These are phyloP conservation scores for Drosophila vallismaia DNA, from an alignment of 2,888 invertebrate species.

Conservation along the genomic window DNA sequence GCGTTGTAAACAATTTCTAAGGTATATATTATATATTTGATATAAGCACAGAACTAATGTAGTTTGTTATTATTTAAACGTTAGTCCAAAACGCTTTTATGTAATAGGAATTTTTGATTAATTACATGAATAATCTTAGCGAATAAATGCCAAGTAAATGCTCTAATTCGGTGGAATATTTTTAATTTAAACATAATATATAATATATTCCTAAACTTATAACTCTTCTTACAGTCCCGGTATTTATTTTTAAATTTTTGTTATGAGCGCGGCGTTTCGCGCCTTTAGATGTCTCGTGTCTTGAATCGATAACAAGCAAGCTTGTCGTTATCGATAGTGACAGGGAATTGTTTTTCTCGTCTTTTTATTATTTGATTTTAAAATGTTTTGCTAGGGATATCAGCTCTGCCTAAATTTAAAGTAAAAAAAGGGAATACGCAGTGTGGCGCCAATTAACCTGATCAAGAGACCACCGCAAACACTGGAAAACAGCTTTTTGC, in stretches of 20 bases:
- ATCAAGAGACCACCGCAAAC: neutral
- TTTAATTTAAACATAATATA: too few relatives aligned
- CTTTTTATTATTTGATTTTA: neutral
- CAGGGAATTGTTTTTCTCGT: neutral
- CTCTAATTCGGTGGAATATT: constrained; percentile 5
- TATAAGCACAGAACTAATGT: constrained; percentile 44
- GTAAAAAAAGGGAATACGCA: neutral
- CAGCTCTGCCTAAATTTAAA: neutral
- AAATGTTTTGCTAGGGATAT: neutral
- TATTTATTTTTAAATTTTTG: neutral
- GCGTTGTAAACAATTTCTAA: constrained; percentile 62
- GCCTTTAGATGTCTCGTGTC: neutral
- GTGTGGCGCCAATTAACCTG: neutral
- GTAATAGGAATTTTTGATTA: constrained; percentile 59
- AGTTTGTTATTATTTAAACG: constrained; percentile 70
- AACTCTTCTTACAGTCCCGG: too few relatives aligned
- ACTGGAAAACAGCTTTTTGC: constrained; percentile 39
- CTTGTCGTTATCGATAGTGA: neutral
- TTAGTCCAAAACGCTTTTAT: constrained; percentile 69
- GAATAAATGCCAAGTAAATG: constrained; percentile 50
- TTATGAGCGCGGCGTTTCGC: neutral
- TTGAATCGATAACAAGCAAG: neutral
- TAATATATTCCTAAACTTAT: too few relatives aligned
- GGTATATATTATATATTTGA: constrained; percentile 58
- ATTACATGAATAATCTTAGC: constrained; percentile 39